These are phyloP conservation scores for Cynoglossus semilaevis DNA, from an alignment of 2,113 vertebrate genomes.

Conservation along the genomic window DNA sequence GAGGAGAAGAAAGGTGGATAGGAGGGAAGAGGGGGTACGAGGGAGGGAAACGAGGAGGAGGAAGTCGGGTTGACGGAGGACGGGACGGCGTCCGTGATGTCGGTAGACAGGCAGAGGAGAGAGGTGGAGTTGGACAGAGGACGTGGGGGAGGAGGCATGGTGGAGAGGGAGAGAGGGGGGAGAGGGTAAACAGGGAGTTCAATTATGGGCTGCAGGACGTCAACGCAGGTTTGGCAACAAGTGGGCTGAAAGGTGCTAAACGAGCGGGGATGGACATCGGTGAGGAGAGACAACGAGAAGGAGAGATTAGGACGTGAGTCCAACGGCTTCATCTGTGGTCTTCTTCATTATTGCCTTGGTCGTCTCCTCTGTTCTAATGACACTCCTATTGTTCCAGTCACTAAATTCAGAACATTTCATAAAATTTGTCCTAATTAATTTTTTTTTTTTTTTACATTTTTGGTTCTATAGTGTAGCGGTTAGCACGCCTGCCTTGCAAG, in stretches of 20 bases:
- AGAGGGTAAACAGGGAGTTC: slow-evolving; percentile 37
- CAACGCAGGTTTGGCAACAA: slow-evolving; percentile 31
- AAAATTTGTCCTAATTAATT: no score
- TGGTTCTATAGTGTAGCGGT: no score
- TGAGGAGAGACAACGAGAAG: slow-evolving; percentile 4
- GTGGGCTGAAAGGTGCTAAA: slow-evolving; percentile 22
- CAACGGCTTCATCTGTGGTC: no score
- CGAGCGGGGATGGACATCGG: neutral
- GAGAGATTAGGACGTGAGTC: slow-evolving; percentile 41
- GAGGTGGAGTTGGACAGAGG: slow-evolving; percentile 35
- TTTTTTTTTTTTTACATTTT: no score
- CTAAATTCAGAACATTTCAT: no score
- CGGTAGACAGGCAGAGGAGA: slow-evolving; percentile 31
- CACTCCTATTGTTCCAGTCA: no score
- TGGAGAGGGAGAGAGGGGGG: slow-evolving; percentile 16
- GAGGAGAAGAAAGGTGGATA: slow-evolving; percentile 14
- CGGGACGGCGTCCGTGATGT: slow-evolving; percentile 1
- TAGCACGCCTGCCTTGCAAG: no score
- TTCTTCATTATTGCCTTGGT: no score
- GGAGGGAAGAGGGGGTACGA: slow-evolving; percentile 25
- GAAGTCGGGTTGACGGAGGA: neutral
- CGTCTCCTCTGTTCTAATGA: no score
- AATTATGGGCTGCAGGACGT: slow-evolving; percentile 53
- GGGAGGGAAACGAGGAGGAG: slow-evolving; percentile 21
- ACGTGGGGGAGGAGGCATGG: slow-evolving; percentile 16